Evolutionary conservation across 2,797 vertebrate species (phyloP), one percentile per base, ranked within the genome.

Genomic region (Otolemur crassicaudatus): DNA sequence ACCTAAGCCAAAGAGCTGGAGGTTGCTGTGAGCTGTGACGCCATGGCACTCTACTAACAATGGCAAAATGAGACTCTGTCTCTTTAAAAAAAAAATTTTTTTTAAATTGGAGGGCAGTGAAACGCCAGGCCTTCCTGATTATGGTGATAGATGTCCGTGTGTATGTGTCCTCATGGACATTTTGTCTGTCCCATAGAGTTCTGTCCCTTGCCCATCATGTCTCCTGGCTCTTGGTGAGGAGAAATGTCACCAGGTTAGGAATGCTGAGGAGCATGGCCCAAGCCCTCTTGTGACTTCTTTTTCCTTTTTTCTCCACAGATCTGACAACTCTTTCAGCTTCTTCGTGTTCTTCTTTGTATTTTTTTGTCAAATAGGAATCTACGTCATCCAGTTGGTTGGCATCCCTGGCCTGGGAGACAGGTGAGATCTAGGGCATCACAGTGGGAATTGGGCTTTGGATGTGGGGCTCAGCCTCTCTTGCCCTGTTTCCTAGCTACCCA

Each of bases 301-400:
- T 63, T 91, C 43, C 92, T 8, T 11, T 94, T 97, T 96, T 97
- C 97, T 93, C 96, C 60, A 79, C 97, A 99, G 99, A 99, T 98
- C 99, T 0, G 99, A 99, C 99, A 99, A 99, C 98, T 99, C 99
- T 98, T 99, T 99, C 99, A 99, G 99, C 98, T 99, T 99, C 99
- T 99, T 99, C 98, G 99, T 99, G 97, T 99, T 99, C 99, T 99
- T 99, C 98, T 99, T 99, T 58, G 84, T 99, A 96, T 99, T 99
- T 98, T 99, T 99, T 98, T 99, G 98, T 99, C 99, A 99, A 99
- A 99, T 99, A 97, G 98, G 96, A 12, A 97, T 99, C 98, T 99
- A 99, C 92, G 53, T 99, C 98, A 99, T 99, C 98, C 99, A 99
- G 98, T 25, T 99, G 69, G 99, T 99, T 0, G 99, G 99, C 76